phyloP scores from a whole-genome alignment of 2,797 vertebrate species.

The Coccyzus lansbergi region DNA sequence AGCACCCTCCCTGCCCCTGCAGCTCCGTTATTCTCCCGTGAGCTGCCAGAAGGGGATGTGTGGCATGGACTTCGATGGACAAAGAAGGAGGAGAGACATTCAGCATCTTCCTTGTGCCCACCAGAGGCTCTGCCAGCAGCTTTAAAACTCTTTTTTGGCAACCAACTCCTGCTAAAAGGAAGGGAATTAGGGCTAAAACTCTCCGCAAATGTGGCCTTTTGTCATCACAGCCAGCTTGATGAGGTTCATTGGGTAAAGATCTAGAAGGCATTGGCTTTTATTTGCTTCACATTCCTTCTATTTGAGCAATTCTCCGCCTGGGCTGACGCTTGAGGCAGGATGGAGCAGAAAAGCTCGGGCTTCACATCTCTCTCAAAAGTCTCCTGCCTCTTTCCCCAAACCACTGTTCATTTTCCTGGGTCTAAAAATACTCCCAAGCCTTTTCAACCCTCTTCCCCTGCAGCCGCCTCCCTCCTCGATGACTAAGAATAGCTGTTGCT shows the following conservation, averaged over 20 bases:
- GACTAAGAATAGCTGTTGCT: constrained; percentile 59
- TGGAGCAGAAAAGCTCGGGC: not conserved
- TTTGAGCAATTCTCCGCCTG: not conserved
- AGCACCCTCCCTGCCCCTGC: not conserved
- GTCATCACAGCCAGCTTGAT: not conserved
- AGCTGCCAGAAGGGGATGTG: fast-evolving
- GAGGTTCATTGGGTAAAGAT: fast-evolving
- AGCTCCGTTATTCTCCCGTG: not conserved
- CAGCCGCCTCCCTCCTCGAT: constrained; percentile 43
- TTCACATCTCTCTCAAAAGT: not conserved
- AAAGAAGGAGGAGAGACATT: not conserved
- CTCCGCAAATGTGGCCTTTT: not conserved
- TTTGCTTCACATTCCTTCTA: not conserved
- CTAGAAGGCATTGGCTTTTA: not conserved
- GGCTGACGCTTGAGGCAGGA: not conserved
- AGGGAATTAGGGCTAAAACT: not conserved
- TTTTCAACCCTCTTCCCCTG: constrained; percentile 45
- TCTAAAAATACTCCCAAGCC: constrained; percentile 51
- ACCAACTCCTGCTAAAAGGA: not conserved
- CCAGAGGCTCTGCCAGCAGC: not conserved
- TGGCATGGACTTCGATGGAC: fast-evolving
- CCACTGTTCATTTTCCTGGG: constrained; percentile 21
- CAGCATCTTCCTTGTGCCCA: not conserved
- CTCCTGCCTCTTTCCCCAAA: not conserved
- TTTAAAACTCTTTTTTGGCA: not conserved